These are phyloP conservation scores for Melanaphis sacchari DNA, from an alignment of 1,140 invertebrate genomes.

Conservation along the genomic window DNA sequence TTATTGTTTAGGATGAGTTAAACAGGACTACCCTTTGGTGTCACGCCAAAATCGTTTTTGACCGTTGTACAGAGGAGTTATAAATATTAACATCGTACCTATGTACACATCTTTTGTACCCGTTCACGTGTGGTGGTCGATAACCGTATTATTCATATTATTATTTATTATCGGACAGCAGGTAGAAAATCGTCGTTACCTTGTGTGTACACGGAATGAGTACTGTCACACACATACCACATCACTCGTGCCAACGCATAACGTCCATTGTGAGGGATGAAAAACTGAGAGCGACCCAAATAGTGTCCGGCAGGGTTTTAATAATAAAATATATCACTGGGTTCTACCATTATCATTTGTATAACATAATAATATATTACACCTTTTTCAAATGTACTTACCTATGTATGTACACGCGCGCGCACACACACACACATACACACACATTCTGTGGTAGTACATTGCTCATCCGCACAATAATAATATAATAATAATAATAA, in stretches of 20 bases:
- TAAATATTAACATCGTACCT: background rate
- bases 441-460: background rate
- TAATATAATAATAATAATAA: background rate
- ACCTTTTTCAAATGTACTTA: background rate
- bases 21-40: background rate
- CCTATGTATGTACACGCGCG: background rate
- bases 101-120: background rate
- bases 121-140: background rate
- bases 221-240: background rate
- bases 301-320: background rate
- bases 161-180: background rate
- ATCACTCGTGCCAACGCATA: background rate
- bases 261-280: background rate
- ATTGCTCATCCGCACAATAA: background rate
- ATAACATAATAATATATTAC: constrained; percentile 7
- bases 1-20: background rate
- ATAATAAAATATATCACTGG: constrained; percentile 22
- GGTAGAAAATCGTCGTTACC: background rate
- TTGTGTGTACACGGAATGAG: background rate
- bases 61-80: background rate
- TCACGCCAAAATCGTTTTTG: background rate
- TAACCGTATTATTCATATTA: background rate
- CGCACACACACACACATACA: background rate
- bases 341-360: background rate
- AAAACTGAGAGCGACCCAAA: background rate